phyloP scores from a whole-genome alignment of 2,797 vertebrate species.

The Thaleichthys pacificus region DNA sequence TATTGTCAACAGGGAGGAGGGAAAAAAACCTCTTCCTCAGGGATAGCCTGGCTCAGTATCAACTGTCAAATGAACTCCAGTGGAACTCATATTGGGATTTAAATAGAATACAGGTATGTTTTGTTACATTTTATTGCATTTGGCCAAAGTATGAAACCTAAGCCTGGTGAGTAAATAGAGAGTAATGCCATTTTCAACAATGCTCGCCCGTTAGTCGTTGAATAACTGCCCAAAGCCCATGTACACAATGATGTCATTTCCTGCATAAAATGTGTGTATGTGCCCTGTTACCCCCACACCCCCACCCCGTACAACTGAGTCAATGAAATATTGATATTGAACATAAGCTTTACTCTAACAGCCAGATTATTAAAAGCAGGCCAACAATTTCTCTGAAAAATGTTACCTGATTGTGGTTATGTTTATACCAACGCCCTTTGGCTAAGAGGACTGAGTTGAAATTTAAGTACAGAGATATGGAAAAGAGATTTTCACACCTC shows the following conservation, averaged over 20 bases:
- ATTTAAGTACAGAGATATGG: slow-evolving; percentile 15
- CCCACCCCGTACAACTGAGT: slow-evolving; percentile 37
- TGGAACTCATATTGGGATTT: slow-evolving; percentile 54
- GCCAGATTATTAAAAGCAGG: neutral
- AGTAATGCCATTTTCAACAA: slow-evolving; percentile 84
- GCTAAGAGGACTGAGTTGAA: slow-evolving; percentile 7
- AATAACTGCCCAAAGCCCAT: slow-evolving; percentile 75
- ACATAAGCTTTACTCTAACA: slow-evolving; percentile 16
- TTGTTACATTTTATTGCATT: slow-evolving; percentile 79
- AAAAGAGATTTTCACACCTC: neutral
- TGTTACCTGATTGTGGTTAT: slow-evolving; percentile 7
- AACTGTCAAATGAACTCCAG: slow-evolving; percentile 72
- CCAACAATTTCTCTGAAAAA: slow-evolving; percentile 21
- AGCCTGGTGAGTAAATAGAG: slow-evolving; percentile 77
- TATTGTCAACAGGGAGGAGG: slow-evolving; percentile 57
- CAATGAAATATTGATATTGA: slow-evolving; percentile 56
- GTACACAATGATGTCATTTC: slow-evolving; percentile 87
- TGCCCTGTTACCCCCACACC: slow-evolving; percentile 47
- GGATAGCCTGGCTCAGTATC: slow-evolving; percentile 70
- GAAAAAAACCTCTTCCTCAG: slow-evolving; percentile 66
- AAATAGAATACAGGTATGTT: slow-evolving; percentile 77
- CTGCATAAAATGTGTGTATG: slow-evolving; percentile 77
- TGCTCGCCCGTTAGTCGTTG: slow-evolving; percentile 77
- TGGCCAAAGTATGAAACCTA: slow-evolving; percentile 75
- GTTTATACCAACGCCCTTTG: neutral